A percentile compares a stretch with the other conserved stretches of the same genome.
Evolutionary conservation across 1,140 invertebrate species (phyloP).

Genomic region (Tetramorium simillimum): DNA sequence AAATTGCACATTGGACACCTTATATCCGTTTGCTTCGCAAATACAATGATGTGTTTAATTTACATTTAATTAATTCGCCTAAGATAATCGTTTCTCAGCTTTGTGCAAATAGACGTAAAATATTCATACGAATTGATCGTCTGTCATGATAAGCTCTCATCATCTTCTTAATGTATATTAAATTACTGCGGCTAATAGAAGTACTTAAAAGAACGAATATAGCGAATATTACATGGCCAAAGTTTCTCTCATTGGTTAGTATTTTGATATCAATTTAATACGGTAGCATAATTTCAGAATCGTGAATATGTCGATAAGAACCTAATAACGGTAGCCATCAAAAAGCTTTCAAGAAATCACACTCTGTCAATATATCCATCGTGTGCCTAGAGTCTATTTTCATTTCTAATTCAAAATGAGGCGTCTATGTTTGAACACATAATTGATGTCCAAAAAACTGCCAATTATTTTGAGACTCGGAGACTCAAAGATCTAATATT

Average conservation of each 20-base stretch:
- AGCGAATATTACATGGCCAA: slow-evolving; percentile 10
- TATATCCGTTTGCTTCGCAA: slow-evolving; percentile 21
- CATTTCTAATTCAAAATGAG: slow-evolving; percentile 27
- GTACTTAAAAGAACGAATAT: slow-evolving; percentile 24
- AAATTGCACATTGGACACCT: background rate
- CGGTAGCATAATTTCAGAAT: background rate
- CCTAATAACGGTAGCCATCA: slow-evolving; percentile 25
- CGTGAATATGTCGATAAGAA: background rate
- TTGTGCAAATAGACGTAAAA: slow-evolving; percentile 22
- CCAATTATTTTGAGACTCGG: background rate
- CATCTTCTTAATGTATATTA: slow-evolving; percentile 29
- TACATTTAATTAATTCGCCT: slow-evolving; percentile 18
- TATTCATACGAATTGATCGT: slow-evolving; percentile 32
- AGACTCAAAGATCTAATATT: slow-evolving; percentile 58
- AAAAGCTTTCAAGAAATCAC: slow-evolving; percentile 20
- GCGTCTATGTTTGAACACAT: slow-evolving; percentile 17
- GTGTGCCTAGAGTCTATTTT: background rate
- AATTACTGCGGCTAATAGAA: slow-evolving; percentile 19
- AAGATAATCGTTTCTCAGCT: slow-evolving; percentile 7
- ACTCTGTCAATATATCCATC: background rate
- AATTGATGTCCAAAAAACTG: slow-evolving; percentile 9
- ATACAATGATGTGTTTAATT: slow-evolving; percentile 25
- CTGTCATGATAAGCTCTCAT: background rate
- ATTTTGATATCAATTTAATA: slow-evolving; percentile 24
- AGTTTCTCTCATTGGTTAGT: slow-evolving; percentile 4